Percentiles rank a stretch among this genome's conserved stretches.
phyloP scores from a whole-genome alignment of 1,140 invertebrate species.

The Muscidifurax raptorellus region DNA sequence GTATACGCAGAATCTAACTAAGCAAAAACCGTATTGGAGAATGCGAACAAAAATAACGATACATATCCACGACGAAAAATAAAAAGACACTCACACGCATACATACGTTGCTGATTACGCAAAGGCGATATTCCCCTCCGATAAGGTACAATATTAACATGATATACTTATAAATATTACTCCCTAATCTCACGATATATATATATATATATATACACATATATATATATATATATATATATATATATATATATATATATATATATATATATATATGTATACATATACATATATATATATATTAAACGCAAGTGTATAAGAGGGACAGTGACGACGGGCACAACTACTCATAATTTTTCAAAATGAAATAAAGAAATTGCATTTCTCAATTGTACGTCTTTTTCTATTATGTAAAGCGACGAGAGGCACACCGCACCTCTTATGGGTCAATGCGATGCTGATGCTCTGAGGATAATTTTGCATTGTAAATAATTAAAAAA shows the following conservation, averaged over 20 bases:
- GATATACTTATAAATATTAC: slow-evolving; percentile 8
- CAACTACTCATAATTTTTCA: slow-evolving; percentile 43
- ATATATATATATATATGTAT: too few species aligned
- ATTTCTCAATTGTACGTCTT: slow-evolving; percentile 33
- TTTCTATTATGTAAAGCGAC: slow-evolving; percentile 38
- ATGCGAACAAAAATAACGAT: slow-evolving; percentile 30
- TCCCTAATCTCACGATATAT: slow-evolving; percentile 15
- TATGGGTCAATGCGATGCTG: slow-evolving; percentile 10
- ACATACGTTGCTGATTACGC: slow-evolving; percentile 7
- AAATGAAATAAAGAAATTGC: slow-evolving; percentile 15
- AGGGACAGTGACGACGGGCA: slow-evolving; percentile 34
- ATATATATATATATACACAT: too few species aligned
- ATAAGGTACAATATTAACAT: slow-evolving; percentile 31
- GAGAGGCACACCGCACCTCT: neutral
- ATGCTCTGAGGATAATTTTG: slow-evolving; percentile 21
- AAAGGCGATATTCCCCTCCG: slow-evolving; percentile 9
- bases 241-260: neutral
- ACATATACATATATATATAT: neutral
- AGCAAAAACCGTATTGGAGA: too few species aligned
- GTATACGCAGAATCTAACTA: neutral
- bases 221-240: too few species aligned
- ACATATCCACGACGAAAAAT: slow-evolving; percentile 39
- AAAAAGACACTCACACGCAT: neutral
- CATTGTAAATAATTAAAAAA: slow-evolving; percentile 31
- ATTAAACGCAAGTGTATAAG: slow-evolving; percentile 13